A percentile compares a stretch with the other conserved stretches of the same genome.
Evolutionary conservation across 2,113 vertebrate genomes (phyloP).

Genomic region (Tinamus guttatus): DNA sequence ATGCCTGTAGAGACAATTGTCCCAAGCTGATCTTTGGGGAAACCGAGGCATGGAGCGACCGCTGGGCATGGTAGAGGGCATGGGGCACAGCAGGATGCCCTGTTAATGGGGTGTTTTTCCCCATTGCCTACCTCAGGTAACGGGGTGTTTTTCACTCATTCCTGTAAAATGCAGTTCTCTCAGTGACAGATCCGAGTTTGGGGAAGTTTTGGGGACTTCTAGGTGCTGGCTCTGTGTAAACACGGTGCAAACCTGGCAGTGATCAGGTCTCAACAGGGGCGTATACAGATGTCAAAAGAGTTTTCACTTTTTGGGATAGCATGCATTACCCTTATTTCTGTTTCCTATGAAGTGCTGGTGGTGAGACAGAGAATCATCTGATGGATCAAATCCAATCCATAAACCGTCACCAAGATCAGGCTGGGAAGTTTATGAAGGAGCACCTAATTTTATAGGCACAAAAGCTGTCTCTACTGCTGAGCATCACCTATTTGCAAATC

Average conservation of each 20-base stretch:
- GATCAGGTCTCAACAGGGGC: not conserved
- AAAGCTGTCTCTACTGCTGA: not conserved
- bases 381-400: accelerated
- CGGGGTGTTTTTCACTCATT: not conserved
- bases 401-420: accelerated
- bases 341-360: not conserved
- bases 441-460: accelerated
- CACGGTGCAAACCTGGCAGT: accelerated
- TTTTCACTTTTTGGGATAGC: not conserved
- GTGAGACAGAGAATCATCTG: not conserved
- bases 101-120: not conserved
- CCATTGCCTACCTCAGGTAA: not conserved
- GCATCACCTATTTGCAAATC: not conserved
- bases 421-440: too few species aligned
- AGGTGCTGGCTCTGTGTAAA: not conserved
- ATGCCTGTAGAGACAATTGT: not conserved
- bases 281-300: not conserved
- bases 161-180: not conserved
- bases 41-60: not conserved
- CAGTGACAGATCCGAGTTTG: accelerated
- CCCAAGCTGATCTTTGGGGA: not conserved
- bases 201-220: too few species aligned
- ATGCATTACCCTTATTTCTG: not conserved
- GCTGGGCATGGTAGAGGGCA: too few species aligned
- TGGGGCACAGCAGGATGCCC: not conserved